phyloP scores from a whole-genome alignment of 1,140 invertebrate genomes.

The Heliconius himera region DNA sequence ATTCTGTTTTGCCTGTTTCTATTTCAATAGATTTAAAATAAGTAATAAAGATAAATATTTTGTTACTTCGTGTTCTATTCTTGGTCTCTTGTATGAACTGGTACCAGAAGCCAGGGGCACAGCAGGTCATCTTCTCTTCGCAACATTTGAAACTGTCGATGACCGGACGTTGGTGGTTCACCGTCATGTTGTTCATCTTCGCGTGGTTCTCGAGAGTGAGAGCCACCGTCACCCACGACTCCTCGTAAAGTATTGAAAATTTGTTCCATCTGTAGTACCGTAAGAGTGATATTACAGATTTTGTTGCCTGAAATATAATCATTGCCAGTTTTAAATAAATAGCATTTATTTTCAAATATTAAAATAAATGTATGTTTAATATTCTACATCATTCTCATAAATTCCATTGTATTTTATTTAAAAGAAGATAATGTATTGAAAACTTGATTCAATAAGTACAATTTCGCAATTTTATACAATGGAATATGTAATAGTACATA shows the following conservation, averaged over 20 bases:
- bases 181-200: constrained; percentile 87
- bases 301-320: constrained; percentile 87
- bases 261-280: constrained; percentile 96
- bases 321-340: not conserved
- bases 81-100: constrained; percentile 94
- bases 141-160: constrained; percentile 89
- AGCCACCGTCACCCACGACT: constrained; percentile 89
- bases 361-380: too few species aligned
- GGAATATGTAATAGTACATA: not conserved
- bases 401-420: not conserved
- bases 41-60: not conserved
- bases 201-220: constrained; percentile 88
- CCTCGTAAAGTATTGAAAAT: constrained; percentile 95
- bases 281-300: constrained; percentile 94
- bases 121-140: constrained; percentile 87
- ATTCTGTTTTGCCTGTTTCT: too few species aligned
- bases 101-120: constrained; percentile 89
- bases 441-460: not conserved
- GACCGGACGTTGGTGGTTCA: constrained; percentile 88
- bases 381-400: too few species aligned
- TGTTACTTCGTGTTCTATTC: constrained; percentile 92
- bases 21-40: constrained; percentile 52
- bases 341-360: too few species aligned
- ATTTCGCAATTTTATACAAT: too few species aligned
- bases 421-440: not conserved